These are phyloP conservation scores for Toxotes chatareus DNA, from an alignment of 2,113 vertebrate genomes.

Conservation along the genomic window DNA sequence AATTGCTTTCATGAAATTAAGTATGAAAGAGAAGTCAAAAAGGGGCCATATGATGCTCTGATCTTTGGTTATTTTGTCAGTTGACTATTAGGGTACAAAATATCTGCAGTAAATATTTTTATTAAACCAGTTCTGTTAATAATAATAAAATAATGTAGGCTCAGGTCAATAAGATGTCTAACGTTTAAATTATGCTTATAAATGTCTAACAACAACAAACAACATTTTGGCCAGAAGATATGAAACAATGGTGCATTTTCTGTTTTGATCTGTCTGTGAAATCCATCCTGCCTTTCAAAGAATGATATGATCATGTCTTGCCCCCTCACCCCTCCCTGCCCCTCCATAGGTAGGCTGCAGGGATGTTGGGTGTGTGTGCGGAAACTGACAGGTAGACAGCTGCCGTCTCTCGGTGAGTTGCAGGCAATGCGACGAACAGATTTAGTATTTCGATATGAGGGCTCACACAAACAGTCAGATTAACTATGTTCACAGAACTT, in stretches of 20 bases:
- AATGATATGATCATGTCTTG: background rate
- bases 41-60: background rate
- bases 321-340: conserved; percentile 18
- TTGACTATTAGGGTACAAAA: background rate
- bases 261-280: background rate
- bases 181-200: background rate
- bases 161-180: background rate
- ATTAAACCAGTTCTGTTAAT: background rate
- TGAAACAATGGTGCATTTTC: background rate
- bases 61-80: background rate
- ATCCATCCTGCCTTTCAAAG: background rate
- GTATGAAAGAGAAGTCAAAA: background rate
- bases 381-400: conserved; percentile 68
- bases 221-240: too few species aligned
- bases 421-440: conserved; percentile 66
- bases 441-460: conserved; percentile 41
- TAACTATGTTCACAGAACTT: conserved; percentile 39
- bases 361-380: conserved; percentile 54
- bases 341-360: conserved; percentile 47
- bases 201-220: background rate
- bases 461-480: conserved; percentile 12
- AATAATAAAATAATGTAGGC: background rate
- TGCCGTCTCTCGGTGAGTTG: conserved; percentile 68
- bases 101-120: background rate
- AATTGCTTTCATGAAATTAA: background rate